Base-by-base conservation (phyloP, 1,140 invertebrate species). In the Melitaea cinxia region DNA sequence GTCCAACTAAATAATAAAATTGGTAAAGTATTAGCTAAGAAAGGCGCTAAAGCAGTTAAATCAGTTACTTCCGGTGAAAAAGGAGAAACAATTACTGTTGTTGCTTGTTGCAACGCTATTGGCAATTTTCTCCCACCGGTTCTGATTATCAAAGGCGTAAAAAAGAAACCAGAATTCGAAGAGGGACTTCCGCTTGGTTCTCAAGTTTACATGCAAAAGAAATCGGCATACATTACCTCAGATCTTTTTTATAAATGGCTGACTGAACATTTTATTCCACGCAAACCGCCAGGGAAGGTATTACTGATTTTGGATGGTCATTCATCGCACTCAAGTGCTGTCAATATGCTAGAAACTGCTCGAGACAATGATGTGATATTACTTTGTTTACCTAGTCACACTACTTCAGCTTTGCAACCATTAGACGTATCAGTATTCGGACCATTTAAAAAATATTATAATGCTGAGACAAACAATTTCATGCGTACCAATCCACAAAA, bases 181-280 rank as follows among this genome's bases (percentile, higher is more conserved):
- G 30, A 33, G 1, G 30, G 30, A 2, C 30, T 33, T 2, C 30
- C 30, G 7, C 30, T 10, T 33, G 30, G 30, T 33, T 33, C 30
- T 9, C 1, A 33, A 4, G 30, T 33, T 7, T 33, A 55, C 17
- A 55, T 55, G 35, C 21, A 37, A 37, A 55, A 55, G 10, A 49
- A 49, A 58, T 30, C 30, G 1, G 30, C 30, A 4, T 33, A 33
- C 12, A 7, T 33, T 33, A 6, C 2, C 6, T 2, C 30, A 33
- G 30, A 33, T 1, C 6, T 33, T 4, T 33, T 33, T 33, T 7
- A 33, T 1, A 33, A 33, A 10, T 33, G 30, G 30, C 30, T 33
- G 6, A 7, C 6, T 1, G 2, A 33, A 4, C 30, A 33, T 33
- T 33, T 33, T 33, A 7, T 33, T 1, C 30, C 30, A 1, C 30